Evolutionary conservation across 2,888 invertebrate genomes (phyloP).

Genomic region (Drosophila falleni): DNA sequence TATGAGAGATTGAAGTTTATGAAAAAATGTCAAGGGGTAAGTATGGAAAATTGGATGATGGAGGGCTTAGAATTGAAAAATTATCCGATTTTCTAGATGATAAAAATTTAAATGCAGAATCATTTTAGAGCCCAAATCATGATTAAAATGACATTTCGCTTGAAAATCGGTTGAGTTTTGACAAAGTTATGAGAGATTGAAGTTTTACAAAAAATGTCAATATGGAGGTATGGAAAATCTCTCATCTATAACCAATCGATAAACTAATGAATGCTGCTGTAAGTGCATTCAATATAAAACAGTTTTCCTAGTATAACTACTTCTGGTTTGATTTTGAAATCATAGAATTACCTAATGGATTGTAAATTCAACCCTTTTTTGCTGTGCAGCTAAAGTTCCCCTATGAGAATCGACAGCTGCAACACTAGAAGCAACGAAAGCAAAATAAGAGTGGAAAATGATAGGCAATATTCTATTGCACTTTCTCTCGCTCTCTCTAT

Average conservation of each 20-base stretch:
- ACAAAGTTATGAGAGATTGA: too few relatives aligned
- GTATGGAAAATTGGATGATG: too few relatives aligned
- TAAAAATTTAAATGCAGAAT: too few relatives aligned
- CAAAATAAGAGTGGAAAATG: background rate
- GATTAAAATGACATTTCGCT: too few relatives aligned
- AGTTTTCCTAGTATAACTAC: background rate
- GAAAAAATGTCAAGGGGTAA: too few relatives aligned
- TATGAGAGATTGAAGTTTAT: too few relatives aligned
- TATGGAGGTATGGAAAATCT: too few relatives aligned
- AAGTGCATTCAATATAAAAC: background rate
- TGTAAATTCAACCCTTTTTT: background rate
- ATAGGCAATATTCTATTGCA: background rate
- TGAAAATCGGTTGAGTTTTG: too few relatives aligned
- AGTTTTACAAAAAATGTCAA: too few relatives aligned
- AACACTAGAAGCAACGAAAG: background rate
- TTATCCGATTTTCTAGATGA: too few relatives aligned
- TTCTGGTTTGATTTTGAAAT: background rate
- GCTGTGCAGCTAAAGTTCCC: background rate
- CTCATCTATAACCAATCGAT: background rate
- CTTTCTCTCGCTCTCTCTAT: background rate
- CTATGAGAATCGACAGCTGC: slow-evolving; percentile 9
- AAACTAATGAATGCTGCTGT: background rate
- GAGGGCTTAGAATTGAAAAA: too few relatives aligned
- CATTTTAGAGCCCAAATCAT: too few relatives aligned
- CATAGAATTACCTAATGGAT: background rate